Conservation (phyloP, 2,113 vertebrate genomes). For the Odocoileus virginianus region DNA sequence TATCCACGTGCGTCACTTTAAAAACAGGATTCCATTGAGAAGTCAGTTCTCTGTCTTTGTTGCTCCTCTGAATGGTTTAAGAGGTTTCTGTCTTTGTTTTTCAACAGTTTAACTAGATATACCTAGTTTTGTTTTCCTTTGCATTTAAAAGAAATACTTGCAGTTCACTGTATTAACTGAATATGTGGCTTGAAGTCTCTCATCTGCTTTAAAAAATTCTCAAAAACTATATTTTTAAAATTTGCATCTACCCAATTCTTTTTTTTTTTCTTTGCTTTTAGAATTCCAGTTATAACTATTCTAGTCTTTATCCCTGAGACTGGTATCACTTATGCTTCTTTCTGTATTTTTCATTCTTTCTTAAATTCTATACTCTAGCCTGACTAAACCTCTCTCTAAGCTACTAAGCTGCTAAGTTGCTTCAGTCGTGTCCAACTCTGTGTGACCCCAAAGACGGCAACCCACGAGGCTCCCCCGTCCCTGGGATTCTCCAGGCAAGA, state of each 20-base stretch:
- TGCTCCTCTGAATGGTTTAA: neutral
- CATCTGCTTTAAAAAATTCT: neutral
- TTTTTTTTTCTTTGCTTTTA: neutral
- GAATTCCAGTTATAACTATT: neutral
- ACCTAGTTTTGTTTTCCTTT: neutral
- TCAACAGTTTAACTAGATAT: neutral
- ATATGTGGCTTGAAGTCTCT: neutral
- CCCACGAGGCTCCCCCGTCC: rapidly evolving
- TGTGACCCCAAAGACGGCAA: rapidly evolving
- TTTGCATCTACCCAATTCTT: neutral
- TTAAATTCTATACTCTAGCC: neutral
- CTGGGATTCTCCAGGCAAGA: neutral
- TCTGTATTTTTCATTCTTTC: neutral
- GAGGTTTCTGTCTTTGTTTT: neutral
- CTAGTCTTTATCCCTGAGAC: neutral
- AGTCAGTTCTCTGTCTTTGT: neutral
- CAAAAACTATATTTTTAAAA: neutral
- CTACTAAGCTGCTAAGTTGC: neutral
- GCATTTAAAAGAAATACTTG: neutral
- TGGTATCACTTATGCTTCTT: neutral
- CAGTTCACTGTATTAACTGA: neutral
- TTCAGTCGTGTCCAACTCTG: neutral
- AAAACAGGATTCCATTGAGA: neutral
- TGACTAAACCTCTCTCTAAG: neutral
- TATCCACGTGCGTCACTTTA: neutral